Evolutionary conservation across 1,140 invertebrate species (phyloP), one percentile per base, ranked within the genome.

Genomic region (Wiebesia pumilae): DNA sequence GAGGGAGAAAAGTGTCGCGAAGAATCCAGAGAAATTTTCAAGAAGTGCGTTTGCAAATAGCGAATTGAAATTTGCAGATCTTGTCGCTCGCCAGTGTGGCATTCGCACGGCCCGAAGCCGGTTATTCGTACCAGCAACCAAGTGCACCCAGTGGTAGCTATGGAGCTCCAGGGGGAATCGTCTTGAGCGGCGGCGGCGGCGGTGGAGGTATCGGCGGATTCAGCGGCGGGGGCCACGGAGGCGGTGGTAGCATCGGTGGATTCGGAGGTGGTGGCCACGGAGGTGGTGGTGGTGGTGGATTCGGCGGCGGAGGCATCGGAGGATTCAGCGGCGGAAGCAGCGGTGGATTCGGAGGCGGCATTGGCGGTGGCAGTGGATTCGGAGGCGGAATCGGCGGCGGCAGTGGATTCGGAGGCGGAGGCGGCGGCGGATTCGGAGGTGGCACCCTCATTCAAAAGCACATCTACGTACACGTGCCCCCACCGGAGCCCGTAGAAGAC

Each of bases 401-500:
- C 21, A 88, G 91, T 80, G 85, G 88, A 47, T 90, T 91, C 47
- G 90, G 90, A 33, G 90, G 91, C 27, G 91, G 91, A 16, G 91
- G 90, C 65, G 93, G 92, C 54, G 90, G 89, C 33, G 90, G 90
- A n/a, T 89, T 88, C 85, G 92, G 93, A 16, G 92, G 94, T 24
- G 91, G 91, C 51, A 89, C 91, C 38, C 89, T 94, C 30, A 94
- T 95, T 84, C 96, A 97, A 91, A 97, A 97, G 90, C 96, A 97
- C 94, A 97, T 97, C 91, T 97, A 97, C 94, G 96, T 97, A 27
- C 96, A 97, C 91, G 96, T 97, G 19, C 96, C 97, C 65, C 97
- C 97, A 90, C 96, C 96, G 94, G 96, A 97, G 93, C 92, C 94
- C 3, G 95, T 95, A 35, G 95, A 95, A 92, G 95, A 96, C 21